Base-by-base conservation (phyloP, 1,140 invertebrate genomes). In the Platyscapa corneri region DNA sequence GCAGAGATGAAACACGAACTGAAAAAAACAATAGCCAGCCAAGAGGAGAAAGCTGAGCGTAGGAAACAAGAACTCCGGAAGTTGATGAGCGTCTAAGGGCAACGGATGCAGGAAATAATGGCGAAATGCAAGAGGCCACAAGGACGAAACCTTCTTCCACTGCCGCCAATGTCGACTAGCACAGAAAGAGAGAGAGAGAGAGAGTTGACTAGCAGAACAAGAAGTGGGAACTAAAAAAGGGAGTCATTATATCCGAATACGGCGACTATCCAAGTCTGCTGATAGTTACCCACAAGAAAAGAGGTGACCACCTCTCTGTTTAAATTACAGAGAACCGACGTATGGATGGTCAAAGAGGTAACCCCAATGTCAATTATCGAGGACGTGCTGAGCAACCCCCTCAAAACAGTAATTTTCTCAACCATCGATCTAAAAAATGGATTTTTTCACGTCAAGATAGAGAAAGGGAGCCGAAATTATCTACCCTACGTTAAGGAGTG, bases 401-500 rank as follows among this genome's bases (percentile, higher is more conserved):
- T 65, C 27, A 65, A 86, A 16, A 84, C 78, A 16, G 86, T 86
- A 60, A 79, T 88, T 20, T 92, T 91, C 76, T 89, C n/a, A n/a
- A n/a, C n/a, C n/a, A n/a, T n/a, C n/a, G n/a, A n/a, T n/a, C n/a
- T n/a, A n/a, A n/a, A n/a, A n/a, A n/a, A n/a, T n/a, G n/a, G n/a
- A n/a, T n/a, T n/a, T n/a, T n/a, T n/a, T n/a, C n/a, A n/a, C n/a
- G n/a, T n/a, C n/a, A n/a, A n/a, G n/a, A n/a, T n/a, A n/a, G n/a
- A n/a, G n/a, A n/a, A n/a, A n/a, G n/a, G 86, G 39, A 86, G 86
- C 85, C 86, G 77, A 67, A 87, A 90, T 27, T 91, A 89, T 76
- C 89, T 86, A 14, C 87, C 91, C 53, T 91, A 92, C 81, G 87
- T 90, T 32, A 88, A 89, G 6, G 76, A 83, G 60, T 18, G 23